These are phyloP conservation scores for Nomada ferruginata DNA, from an alignment of 2,888 invertebrate species.

Conservation along the genomic window DNA sequence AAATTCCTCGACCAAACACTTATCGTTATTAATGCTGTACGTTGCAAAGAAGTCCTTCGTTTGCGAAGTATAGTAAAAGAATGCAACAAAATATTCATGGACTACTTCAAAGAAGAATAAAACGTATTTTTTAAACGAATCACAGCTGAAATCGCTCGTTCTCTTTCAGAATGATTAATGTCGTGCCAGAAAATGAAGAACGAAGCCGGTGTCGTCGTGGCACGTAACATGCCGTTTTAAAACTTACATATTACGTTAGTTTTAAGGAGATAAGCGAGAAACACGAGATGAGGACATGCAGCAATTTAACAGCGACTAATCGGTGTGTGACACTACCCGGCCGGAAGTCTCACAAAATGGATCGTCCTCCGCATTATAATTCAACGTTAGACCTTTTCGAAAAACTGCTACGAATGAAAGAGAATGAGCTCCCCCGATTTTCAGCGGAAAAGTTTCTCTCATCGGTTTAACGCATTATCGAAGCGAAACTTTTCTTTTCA, in stretches of 20 bases:
- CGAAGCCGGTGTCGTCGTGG: neutral
- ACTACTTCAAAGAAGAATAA: too few species aligned
- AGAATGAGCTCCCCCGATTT: neutral
- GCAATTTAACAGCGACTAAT: constrained; percentile 47
- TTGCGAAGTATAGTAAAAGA: too few species aligned
- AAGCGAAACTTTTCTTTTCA: too few species aligned
- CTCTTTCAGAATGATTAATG: neutral
- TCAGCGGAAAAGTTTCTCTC: too few species aligned
- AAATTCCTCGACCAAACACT: too few species aligned
- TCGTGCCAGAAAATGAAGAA: neutral
- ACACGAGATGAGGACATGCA: constrained; percentile 47
- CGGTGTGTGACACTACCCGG: constrained; percentile 21
- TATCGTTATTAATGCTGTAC: too few species aligned
- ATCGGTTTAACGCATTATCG: too few species aligned
- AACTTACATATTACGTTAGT: constrained; percentile 39
- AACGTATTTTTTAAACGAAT: too few species aligned
- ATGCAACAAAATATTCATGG: too few species aligned
- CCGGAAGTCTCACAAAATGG: constrained; percentile 35
- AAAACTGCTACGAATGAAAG: too few species aligned
- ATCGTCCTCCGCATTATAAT: neutral
- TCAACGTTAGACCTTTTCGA: neutral
- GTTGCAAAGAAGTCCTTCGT: too few species aligned
- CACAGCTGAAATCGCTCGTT: neutral
- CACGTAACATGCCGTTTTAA: constrained; percentile 3
- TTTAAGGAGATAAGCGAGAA: constrained; percentile 47